Conservation (phyloP, 2,888 invertebrate species). For the Aphidoletes aphidimyza region DNA sequence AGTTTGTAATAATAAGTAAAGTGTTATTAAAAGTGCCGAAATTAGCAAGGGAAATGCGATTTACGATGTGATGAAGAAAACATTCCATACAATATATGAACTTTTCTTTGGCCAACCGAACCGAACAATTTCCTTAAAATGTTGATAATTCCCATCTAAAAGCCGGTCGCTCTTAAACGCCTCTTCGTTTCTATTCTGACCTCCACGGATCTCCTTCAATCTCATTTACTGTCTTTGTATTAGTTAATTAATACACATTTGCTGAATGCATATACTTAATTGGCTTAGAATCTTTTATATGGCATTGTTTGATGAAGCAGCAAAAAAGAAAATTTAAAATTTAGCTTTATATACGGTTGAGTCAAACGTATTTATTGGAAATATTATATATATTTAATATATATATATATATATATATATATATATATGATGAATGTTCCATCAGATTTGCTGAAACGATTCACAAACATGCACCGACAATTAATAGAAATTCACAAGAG, state of each 20-base stretch:
- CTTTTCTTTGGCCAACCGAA: not conserved
- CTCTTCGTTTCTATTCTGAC: not conserved
- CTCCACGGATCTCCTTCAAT: not conserved
- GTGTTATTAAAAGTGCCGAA: constrained; percentile 42
- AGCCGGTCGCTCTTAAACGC: not conserved
- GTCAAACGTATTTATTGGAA: no score
- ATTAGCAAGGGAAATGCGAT: constrained; percentile 29
- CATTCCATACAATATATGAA: not conserved
- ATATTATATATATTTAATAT: no score
- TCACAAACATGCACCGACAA: constrained; percentile 27
- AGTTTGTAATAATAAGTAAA: constrained; percentile 20
- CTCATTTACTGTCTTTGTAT: no score
- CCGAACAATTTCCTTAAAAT: not conserved
- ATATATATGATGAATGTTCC: not conserved
- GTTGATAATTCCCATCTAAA: not conserved
- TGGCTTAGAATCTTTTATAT: no score
- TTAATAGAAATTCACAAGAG: constrained; percentile 8
- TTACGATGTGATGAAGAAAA: not conserved
- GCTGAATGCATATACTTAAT: no score
- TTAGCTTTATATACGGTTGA: no score
- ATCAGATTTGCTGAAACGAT: not conserved
- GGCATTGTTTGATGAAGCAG: no score
- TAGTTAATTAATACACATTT: no score
- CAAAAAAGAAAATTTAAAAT: no score
- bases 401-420: not conserved